Conservation (phyloP, 2,888 invertebrate genomes). For the Lapara coniferarum region DNA sequence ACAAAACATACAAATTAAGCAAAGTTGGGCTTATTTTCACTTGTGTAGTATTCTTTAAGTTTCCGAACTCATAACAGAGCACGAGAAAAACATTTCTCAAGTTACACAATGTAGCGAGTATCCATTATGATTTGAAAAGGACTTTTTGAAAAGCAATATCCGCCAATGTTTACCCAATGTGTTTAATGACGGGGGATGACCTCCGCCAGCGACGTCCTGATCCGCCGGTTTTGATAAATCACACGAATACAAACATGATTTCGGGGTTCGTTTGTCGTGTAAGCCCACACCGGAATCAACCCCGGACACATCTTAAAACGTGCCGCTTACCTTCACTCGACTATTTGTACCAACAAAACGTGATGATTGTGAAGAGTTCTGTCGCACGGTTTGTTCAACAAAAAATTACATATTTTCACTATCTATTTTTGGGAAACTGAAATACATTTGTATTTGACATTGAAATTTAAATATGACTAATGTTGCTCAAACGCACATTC, state of each 20-base stretch:
- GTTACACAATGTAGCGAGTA: constrained; percentile 17
- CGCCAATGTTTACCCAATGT: constrained; percentile 39
- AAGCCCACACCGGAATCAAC: constrained; percentile 42
- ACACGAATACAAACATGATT: constrained; percentile 73
- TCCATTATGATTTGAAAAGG: constrained; percentile 17
- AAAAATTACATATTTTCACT: constrained; percentile 22
- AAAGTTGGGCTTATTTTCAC: background rate
- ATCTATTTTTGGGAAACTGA: constrained; percentile 15
- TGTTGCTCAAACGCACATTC: constrained; percentile 1
- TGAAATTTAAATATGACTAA: background rate
- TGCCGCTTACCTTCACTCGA: constrained; percentile 43
- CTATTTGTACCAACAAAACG: constrained; percentile 45
- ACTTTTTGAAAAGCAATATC: constrained; percentile 42
- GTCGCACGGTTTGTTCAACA: constrained; percentile 10
- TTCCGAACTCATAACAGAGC: constrained; percentile 19
- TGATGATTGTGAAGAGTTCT: constrained; percentile 29
- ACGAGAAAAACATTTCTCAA: constrained; percentile 19
- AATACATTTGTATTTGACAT: background rate
- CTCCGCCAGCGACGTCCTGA: constrained; percentile 59
- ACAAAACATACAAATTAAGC: constrained; percentile 1
- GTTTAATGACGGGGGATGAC: constrained; percentile 64
- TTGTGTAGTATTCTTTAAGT: constrained; percentile 4
- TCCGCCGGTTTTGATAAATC: constrained; percentile 71
- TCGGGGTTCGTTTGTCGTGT: constrained; percentile 48
- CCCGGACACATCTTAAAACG: constrained; percentile 44